Base-by-base conservation (phyloP, 2,888 invertebrate genomes). In the Tiphia femorata region DNA sequence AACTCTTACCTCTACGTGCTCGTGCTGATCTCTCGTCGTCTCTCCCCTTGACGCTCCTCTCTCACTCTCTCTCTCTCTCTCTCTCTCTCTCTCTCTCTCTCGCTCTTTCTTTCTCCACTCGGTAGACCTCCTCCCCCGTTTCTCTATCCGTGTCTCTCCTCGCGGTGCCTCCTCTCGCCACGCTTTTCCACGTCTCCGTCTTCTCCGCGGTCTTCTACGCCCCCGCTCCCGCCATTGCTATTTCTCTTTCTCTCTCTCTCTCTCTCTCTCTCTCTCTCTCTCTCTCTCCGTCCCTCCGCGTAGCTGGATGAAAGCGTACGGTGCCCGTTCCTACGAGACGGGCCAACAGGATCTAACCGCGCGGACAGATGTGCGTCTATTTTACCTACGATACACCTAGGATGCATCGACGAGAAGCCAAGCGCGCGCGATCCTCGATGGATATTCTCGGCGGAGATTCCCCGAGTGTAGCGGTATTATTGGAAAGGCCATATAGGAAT, bases 311-410 rank as follows among this genome's bases (percentile, higher is more conserved):
- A 25, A 25, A 8, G 8, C 12, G 12, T 40, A 0, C 21, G 3
- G 6, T 37, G 10, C 37, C 12, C 12, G 20, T 1, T 40, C 5
- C 25, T 14, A 23, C 57, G 57, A 63, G 69, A 57, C 61, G 61
- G 57, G 49, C 62, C 64, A 71, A 72, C 70, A 70, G 70, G 70
- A 70, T 70, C 64, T 70, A 67, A 57, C n/a, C n/a, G n/a, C n/a
- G n/a, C n/a, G n/a, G n/a, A n/a, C n/a, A n/a, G n/a, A n/a, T n/a
- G n/a, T n/a, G n/a, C n/a, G n/a, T n/a, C n/a, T n/a, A n/a, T n/a
- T n/a, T n/a, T n/a, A n/a, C n/a, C n/a, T n/a, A n/a, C n/a, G n/a
- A n/a, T n/a, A n/a, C n/a, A n/a, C n/a, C n/a, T n/a, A n/a, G n/a
- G n/a, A n/a, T n/a, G n/a, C n/a, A n/a, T n/a, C n/a, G n/a, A n/a